Conservation (phyloP, 2,888 invertebrate genomes). For the Dugesia japonica region DNA sequence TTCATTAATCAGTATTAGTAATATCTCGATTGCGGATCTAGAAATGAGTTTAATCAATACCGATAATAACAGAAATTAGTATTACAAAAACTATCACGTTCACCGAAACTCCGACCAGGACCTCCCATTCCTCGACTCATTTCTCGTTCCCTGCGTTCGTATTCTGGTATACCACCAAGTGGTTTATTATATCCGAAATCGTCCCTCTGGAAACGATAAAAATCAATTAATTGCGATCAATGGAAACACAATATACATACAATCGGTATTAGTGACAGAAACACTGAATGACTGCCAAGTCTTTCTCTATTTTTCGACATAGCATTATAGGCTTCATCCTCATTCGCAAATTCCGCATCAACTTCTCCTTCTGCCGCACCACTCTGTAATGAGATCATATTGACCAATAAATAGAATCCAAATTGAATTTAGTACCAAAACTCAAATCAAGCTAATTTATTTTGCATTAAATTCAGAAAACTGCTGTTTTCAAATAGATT, state of each 20-base stretch:
- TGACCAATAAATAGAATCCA: no score
- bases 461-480: no score
- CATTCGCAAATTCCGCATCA: neutral
- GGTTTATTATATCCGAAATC: neutral
- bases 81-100: neutral
- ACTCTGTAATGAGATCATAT: no score
- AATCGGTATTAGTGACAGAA: neutral
- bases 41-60: no score
- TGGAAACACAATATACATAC: no score
- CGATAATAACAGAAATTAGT: neutral
- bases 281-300: neutral
- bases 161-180: neutral
- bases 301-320: conserved; percentile 5
- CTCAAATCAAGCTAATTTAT: no score
- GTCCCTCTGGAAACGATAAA: neutral
- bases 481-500: no score
- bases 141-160: neutral
- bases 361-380: neutral
- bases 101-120: neutral
- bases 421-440: no score
- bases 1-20: neutral
- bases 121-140: neutral
- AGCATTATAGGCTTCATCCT: neutral
- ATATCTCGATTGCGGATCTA: conserved; percentile 12
- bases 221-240: neutral